A percentile compares a stretch with the other conserved stretches of the same genome.
phyloP scores from a whole-genome alignment of 2,113 vertebrate genomes.

The Polypterus senegalus region DNA sequence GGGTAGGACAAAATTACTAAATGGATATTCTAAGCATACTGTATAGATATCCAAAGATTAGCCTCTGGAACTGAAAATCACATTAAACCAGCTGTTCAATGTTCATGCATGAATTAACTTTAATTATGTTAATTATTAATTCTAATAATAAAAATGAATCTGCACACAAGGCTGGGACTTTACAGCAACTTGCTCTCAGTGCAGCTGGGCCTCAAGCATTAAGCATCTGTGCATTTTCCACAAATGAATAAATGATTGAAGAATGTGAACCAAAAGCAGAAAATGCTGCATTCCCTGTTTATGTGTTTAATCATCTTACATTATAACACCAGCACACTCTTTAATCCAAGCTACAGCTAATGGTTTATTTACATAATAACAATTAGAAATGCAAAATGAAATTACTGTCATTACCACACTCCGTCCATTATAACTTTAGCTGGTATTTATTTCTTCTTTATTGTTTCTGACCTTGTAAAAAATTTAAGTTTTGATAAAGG shows the following conservation, averaged over 20 bases:
- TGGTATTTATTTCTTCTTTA: no score
- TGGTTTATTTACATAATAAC: slow-evolving; percentile 5
- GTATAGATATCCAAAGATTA: no score
- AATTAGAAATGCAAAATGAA: background rate
- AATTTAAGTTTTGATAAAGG: no score
- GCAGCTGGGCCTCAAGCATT: background rate
- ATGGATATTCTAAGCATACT: background rate
- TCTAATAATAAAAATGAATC: background rate
- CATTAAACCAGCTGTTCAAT: background rate
- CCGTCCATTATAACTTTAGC: background rate
- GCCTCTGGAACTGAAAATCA: background rate
- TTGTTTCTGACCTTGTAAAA: no score
- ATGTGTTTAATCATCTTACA: slow-evolving; percentile 4
- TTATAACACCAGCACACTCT: background rate
- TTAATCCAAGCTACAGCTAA: slow-evolving; percentile 5
- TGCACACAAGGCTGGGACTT: no score
- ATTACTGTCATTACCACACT: slow-evolving; percentile 7
- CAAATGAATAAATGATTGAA: background rate
- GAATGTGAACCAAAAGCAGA: background rate
- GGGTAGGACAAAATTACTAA: background rate
- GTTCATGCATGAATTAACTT: background rate
- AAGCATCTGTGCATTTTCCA: background rate
- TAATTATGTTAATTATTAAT: background rate
- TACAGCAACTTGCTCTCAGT: background rate
- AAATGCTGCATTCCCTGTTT: slow-evolving; percentile 1